Evolutionary conservation across 1,140 invertebrate genomes (phyloP).

Genomic region (Aphis gossypii): DNA sequence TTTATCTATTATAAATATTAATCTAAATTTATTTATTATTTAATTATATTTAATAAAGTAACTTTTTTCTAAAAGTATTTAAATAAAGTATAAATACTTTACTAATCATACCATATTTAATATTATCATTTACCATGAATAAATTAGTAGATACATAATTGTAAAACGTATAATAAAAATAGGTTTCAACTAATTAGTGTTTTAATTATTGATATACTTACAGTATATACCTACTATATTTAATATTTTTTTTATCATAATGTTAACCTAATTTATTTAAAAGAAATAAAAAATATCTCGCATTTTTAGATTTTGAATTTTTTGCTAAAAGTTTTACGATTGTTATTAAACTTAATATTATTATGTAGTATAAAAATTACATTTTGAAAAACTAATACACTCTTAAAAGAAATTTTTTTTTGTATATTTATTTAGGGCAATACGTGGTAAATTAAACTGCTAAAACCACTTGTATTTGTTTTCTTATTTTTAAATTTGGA

Average conservation of each 20-base stretch:
- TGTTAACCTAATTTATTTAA: neutral
- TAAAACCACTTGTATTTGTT: neutral
- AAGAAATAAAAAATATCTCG: too few relatives aligned
- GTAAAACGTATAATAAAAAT: neutral
- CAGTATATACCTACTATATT: too few relatives aligned
- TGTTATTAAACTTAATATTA: neutral
- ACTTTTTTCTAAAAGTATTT: too few relatives aligned
- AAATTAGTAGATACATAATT: neutral
- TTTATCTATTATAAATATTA: neutral
- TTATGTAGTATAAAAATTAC: neutral
- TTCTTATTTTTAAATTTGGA: neutral
- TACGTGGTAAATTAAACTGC: constrained; percentile 19
- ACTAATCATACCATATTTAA: neutral
- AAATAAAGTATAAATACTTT: too few relatives aligned
- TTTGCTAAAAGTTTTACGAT: neutral
- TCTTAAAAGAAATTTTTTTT: neutral
- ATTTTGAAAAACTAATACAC: neutral
- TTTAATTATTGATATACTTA: too few relatives aligned
- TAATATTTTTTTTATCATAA: neutral
- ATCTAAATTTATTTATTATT: too few relatives aligned
- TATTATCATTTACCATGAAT: neutral
- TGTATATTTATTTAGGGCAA: neutral
- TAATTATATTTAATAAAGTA: too few relatives aligned
- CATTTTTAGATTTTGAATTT: neutral
- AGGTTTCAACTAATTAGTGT: too few relatives aligned